phyloP scores from a whole-genome alignment of 2,113 vertebrate genomes.

The Gymnarchus niloticus region DNA sequence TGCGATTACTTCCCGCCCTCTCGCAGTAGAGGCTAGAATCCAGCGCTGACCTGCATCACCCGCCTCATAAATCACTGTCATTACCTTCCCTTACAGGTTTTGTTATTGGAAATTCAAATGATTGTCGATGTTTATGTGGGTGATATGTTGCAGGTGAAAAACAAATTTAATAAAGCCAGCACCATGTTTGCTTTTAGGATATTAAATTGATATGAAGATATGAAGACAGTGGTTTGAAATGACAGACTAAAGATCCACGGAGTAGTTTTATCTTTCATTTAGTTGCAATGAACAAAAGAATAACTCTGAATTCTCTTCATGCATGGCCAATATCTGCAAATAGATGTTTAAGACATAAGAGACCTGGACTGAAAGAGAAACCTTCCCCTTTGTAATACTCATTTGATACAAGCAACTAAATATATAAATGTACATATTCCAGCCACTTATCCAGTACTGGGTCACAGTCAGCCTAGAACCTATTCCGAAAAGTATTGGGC shows the following conservation, averaged over 20 bases:
- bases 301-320: slow-evolving; percentile 26
- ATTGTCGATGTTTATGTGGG: background rate
- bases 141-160: slow-evolving; percentile 30
- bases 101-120: slow-evolving; percentile 6
- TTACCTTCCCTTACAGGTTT: background rate
- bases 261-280: slow-evolving; percentile 30
- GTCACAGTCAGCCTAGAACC: background rate
- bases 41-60: background rate
- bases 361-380: background rate
- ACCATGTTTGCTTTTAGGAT: slow-evolving; percentile 19
- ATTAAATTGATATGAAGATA: slow-evolving; percentile 18
- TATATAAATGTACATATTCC: background rate
- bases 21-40: background rate
- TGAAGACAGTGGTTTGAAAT: slow-evolving; percentile 34
- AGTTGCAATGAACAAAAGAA: slow-evolving; percentile 22
- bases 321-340: slow-evolving; percentile 25
- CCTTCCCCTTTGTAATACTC: slow-evolving; percentile 7
- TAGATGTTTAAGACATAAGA: slow-evolving; percentile 22
- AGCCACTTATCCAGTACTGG: background rate
- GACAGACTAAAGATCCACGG: slow-evolving; percentile 26
- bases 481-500: background rate
- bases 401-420: background rate
- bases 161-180: background rate
- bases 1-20: too few relatives aligned
- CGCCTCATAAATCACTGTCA: background rate